phyloP scores from a whole-genome alignment of 2,113 vertebrate species.

The Nyctibius bracteatus region DNA sequence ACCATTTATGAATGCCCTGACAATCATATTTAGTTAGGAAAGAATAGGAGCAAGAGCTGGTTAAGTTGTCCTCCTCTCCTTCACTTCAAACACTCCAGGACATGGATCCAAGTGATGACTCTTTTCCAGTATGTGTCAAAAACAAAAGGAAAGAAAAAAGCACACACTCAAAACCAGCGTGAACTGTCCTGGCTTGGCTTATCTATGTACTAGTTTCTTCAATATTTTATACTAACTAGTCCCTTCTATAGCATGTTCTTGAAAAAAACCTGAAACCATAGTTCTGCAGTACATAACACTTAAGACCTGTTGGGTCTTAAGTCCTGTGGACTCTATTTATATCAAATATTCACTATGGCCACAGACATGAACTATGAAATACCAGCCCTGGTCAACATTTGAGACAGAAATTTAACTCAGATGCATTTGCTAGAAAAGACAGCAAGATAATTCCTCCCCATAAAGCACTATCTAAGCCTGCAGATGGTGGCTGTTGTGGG shows the following conservation, averaged over 20 bases:
- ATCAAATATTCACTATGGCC: neutral
- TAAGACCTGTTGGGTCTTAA: neutral
- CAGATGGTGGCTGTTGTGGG: neutral
- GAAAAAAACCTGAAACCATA: neutral
- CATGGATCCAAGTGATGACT: neutral
- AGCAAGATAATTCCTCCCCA: neutral
- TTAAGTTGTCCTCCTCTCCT: neutral
- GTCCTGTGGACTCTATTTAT: neutral
- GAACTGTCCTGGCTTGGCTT: neutral
- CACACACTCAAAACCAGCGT: rapidly evolving
- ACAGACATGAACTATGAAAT: neutral
- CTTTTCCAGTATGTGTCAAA: neutral
- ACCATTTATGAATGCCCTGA: neutral
- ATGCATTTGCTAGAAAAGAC: neutral
- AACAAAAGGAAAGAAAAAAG: neutral
- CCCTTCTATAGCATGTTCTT: neutral
- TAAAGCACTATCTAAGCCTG: neutral
- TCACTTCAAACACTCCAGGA: neutral
- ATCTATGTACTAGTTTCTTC: neutral
- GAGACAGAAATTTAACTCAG: neutral
- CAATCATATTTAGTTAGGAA: neutral
- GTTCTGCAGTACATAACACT: neutral
- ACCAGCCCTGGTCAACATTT: neutral
- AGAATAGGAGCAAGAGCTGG: neutral
- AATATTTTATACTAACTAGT: neutral